Base-by-base conservation (phyloP, 2,797 vertebrate species). In the Galago senegalensis region DNA sequence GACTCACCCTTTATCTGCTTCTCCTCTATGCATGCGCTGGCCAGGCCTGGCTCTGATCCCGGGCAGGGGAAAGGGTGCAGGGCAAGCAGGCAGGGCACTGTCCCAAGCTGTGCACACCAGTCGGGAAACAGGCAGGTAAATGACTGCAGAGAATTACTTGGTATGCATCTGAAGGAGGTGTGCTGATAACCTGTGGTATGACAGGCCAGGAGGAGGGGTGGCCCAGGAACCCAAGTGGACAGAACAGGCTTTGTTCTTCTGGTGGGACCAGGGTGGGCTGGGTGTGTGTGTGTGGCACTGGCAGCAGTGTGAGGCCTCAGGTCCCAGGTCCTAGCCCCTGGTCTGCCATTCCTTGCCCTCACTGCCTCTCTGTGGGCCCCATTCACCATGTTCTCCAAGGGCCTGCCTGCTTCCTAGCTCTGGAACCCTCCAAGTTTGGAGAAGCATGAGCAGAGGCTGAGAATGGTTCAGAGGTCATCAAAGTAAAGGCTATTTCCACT, bases 171-270 rank as follows among this genome's bases (percentile, higher is more conserved):
- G 23, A 82, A 90, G 96, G 83, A 89, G 87, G 84, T 60, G 49
- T 61, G 1, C 56, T 10, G 53, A 53, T 23, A 73, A 69, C 73
- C 46, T 49, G 43, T 18, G 43, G 79, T 65, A 46, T 18, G 79
- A 77, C 85, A 73, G 90, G 82, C 94, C 53, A 4, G 58, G 82
- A 82, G 21, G 81, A 80, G 79, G 49, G 31, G 23, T 9, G 25
- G 49, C 49, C 27, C 5, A 0, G 12, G 53, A 73, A 61, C 65
- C 91, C 2, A n/a, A 25, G 16, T 23, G 82, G 61, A 94, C 87
- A 96, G 92, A 89, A 53, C 7, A 0, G 29, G 63, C 82, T 93
- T 93, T 96, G 96, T 96, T 87, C 60, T 4, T 0, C 65, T 2
- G 49, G 80, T 3, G 1, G 72, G 56, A 46, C 84, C 34, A n/a